Conservation (phyloP, 1,140 invertebrate species). For the Dufourea novaeangliae region DNA sequence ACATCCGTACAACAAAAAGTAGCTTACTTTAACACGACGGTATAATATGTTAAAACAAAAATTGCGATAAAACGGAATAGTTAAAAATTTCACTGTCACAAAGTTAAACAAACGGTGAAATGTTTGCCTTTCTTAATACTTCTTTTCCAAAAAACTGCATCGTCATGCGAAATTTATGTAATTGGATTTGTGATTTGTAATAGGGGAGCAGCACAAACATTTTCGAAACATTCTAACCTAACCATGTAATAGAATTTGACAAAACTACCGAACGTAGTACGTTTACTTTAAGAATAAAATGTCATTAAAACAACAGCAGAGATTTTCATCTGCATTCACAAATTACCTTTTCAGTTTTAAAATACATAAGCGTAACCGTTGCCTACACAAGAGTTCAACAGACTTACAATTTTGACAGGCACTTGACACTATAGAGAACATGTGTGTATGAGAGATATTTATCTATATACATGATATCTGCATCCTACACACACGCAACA, state of each 20-base stretch:
- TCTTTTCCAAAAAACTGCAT: neutral
- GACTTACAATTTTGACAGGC: neutral
- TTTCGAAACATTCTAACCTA: conserved; percentile 24
- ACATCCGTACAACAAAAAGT: neutral
- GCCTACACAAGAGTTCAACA: neutral
- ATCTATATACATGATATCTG: neutral
- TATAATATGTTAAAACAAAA: conserved; percentile 7
- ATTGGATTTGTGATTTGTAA: conserved; percentile 21
- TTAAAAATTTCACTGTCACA: neutral
- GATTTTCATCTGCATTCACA: neutral
- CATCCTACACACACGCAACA: no score
- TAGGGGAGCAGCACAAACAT: neutral
- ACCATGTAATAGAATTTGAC: neutral
- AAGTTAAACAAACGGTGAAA: neutral
- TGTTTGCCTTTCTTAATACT: neutral
- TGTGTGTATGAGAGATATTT: neutral
- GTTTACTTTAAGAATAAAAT: neutral
- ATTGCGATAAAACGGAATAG: conserved; percentile 4
- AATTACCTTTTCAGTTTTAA: neutral
- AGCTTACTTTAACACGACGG: neutral
- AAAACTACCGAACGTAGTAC: neutral
- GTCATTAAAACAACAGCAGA: neutral
- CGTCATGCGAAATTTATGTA: conserved; percentile 14
- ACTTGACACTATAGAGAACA: neutral
- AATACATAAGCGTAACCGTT: no score